Base-by-base conservation (phyloP, 2,113 vertebrate genomes). In the Dicaeum eximium region DNA sequence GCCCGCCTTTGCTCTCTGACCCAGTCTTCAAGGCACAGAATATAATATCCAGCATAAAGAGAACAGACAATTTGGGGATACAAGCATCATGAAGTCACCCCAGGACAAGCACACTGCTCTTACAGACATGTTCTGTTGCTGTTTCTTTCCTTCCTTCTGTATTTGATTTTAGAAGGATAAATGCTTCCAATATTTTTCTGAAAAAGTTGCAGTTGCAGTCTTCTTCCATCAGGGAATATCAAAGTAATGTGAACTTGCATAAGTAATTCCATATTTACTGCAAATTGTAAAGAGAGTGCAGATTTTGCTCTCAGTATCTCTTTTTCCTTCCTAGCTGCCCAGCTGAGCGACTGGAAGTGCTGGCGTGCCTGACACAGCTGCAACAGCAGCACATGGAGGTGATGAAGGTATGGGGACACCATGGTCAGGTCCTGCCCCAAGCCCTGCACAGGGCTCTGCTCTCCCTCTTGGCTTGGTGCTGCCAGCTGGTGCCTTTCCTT, bases 351-450 rank as follows among this genome's bases (percentile, higher is more conserved):
- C 84, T 98, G 78, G 60, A 92, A 21, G 95, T 99, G 74, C 94
- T 99, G 7, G 88, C 92, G 70, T 98, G 95, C 93, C 79, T 99
- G 66, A 88, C 91, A 35, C 95, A 93, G 18, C 95, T 98, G 78
- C 96, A 65, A 64, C 96, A 98, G 72, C 95, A 97, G n/a, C 42
- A 47, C 5, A 2, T 61, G 27, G 97, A 98, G 8, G 17, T 73
- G 58, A 97, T 97, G 96, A 99, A 99, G 99, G 99, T 99, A 1
- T 24, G 4, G 23, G 7, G 48, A 25, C 47, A 9, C 31, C 1
- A 12, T 60, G 24, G 13, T 47, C 69, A 30, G 50, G 20, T 47
- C 57, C 9, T 65, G 45, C 15, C 27, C 21, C 54, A 53, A 33
- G 38, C 47, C 38, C 18, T 70, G 38, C 53, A 33, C 4, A 23